Conservation (phyloP, 2,113 vertebrate genomes). For the Odocoileus virginianus region DNA sequence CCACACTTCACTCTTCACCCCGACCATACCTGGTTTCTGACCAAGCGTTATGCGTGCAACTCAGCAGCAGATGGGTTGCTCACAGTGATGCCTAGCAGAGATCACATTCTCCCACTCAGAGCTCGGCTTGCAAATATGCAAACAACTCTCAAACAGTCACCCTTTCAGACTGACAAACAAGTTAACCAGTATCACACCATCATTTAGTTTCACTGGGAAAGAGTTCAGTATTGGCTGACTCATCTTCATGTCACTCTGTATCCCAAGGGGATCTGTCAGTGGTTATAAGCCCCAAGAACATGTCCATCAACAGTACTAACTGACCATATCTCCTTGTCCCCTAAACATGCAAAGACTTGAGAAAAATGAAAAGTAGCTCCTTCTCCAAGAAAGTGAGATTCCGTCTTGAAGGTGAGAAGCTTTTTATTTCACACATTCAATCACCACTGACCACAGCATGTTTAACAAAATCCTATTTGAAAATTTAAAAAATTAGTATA, state of each 20-base stretch:
- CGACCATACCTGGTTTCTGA: neutral
- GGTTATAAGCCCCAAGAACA: neutral
- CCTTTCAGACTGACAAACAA: neutral
- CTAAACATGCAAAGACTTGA: neutral
- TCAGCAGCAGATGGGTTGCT: neutral
- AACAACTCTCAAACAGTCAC: neutral
- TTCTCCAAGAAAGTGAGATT: neutral
- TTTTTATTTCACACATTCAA: neutral
- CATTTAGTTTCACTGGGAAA: neutral
- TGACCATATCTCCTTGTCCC: neutral
- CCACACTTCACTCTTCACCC: neutral
- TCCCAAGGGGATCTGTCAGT: neutral
- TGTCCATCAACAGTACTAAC: neutral
- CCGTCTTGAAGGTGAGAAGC: neutral
- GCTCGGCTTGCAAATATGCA: neutral
- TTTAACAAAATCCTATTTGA: neutral
- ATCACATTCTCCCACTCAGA: neutral
- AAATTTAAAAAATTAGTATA: neutral
- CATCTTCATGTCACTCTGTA: neutral
- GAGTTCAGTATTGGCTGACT: neutral
- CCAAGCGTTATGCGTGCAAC: neutral
- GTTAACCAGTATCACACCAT: neutral
- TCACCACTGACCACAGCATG: neutral
- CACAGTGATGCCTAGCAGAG: neutral
- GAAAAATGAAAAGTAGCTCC: neutral